These are phyloP conservation scores for Stegodyphus dumicola DNA, from an alignment of 1,140 invertebrate genomes.

Conservation along the genomic window DNA sequence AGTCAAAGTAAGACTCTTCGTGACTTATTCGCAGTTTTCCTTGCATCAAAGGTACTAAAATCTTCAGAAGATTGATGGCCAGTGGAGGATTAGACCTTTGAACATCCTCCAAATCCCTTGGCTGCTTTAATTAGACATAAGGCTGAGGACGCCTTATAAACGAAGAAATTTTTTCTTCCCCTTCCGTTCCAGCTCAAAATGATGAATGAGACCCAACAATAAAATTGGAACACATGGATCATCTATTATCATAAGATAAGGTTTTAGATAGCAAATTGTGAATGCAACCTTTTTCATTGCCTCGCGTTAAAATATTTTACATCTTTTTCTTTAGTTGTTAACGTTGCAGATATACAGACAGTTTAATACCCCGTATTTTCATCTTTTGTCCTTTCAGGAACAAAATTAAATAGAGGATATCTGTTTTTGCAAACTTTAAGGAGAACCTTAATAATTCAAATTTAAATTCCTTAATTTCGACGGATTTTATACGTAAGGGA, in stretches of 20 bases:
- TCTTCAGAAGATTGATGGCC: conserved; percentile 13
- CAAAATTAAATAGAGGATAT: conserved; percentile 6
- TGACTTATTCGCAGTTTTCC: too few relatives aligned
- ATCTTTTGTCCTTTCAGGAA: background rate
- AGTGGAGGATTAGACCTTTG: background rate
- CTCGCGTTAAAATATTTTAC: too few relatives aligned
- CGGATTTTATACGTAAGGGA: too few relatives aligned
- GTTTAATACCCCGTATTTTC: conserved; percentile 1
- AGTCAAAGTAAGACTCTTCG: too few relatives aligned
- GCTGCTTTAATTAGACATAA: conserved; percentile 28
- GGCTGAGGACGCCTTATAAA: conserved; percentile 16
- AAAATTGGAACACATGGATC: conserved; percentile 29
- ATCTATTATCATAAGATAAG: conserved; percentile 35
- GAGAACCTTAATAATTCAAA: too few relatives aligned
- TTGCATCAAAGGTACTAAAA: too few relatives aligned
- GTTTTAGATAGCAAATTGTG: conserved; percentile 10
- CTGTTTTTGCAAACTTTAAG: background rate
- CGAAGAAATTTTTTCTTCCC: conserved; percentile 8
- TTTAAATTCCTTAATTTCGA: too few relatives aligned
- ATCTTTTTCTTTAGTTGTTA: background rate
- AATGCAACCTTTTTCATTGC: conserved; percentile 1
- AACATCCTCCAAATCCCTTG: conserved; percentile 10
- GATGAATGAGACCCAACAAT: conserved; percentile 17
- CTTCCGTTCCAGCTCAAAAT: background rate
- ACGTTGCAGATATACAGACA: conserved; percentile 1